phyloP scores from a whole-genome alignment of 2,797 vertebrate species.

The Ctenopoma kingsleyae region DNA sequence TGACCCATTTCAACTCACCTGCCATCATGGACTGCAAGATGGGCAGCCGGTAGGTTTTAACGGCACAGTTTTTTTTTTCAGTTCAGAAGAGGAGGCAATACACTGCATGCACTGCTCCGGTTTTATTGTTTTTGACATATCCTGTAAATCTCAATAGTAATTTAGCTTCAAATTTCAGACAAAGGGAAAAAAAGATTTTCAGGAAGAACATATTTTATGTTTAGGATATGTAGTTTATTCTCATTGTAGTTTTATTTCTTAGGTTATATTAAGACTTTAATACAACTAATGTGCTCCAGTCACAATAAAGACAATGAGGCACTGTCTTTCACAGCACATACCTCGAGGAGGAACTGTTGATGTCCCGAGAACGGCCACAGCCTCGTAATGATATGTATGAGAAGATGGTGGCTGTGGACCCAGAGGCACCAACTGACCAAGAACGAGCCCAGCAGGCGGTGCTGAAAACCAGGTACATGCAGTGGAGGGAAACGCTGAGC shows the following conservation, averaged over 20 bases:
- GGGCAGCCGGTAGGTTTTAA: constrained; percentile 85
- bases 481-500: constrained; percentile 91
- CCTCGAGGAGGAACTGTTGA: constrained; percentile 87
- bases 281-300: neutral
- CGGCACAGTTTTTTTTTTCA: neutral
- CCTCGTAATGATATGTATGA: constrained; percentile 90
- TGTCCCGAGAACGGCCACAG: constrained; percentile 83
- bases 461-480: constrained; percentile 92
- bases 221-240: no score
- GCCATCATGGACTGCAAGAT: constrained; percentile 95
- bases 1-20: constrained; percentile 86
- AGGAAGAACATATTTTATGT: no score
- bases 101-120: neutral
- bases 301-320: constrained; percentile 2
- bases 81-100: no score
- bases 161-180: no score
- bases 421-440: constrained; percentile 84
- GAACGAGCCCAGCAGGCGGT: constrained; percentile 85
- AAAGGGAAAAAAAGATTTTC: no score
- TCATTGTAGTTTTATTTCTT: neutral
- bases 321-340: constrained; percentile 83
- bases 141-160: no score
- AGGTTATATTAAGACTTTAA: neutral
- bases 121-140: neutral
- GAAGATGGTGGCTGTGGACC: constrained; percentile 92